A percentile compares a stretch with the other conserved stretches of the same genome.
Evolutionary conservation across 2,113 vertebrate genomes (phyloP).

Genomic region (Pardalotus punctatus): DNA sequence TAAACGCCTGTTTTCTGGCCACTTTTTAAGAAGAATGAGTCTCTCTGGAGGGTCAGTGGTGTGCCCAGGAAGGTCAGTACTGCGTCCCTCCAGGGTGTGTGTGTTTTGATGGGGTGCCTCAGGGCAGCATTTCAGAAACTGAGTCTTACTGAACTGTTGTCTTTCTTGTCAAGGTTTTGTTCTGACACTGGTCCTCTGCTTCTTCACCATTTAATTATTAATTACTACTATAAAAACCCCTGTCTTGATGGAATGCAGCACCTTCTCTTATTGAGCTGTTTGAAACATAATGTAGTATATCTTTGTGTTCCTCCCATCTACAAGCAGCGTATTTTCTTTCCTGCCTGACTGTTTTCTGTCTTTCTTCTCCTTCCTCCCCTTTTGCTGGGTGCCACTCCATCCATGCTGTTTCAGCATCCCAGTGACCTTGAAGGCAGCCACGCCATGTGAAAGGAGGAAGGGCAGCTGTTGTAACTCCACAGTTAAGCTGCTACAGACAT

Average conservation of each 20-base stretch:
- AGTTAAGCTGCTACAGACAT: neutral
- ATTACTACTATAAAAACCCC: neutral
- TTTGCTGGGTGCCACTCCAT: neutral
- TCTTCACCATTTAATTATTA: neutral
- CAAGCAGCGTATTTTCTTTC: neutral
- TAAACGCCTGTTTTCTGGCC: neutral
- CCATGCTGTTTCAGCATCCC: neutral
- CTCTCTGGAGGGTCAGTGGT: neutral
- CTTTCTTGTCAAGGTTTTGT: neutral
- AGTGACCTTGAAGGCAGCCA: neutral
- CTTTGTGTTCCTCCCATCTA: neutral
- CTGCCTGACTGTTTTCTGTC: neutral
- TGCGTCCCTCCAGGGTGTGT: rapidly evolving
- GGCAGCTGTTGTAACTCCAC: neutral
- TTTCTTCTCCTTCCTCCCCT: neutral
- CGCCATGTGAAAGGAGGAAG: neutral
- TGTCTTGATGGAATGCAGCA: neutral
- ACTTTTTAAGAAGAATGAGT: neutral
- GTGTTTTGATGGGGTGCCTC: neutral
- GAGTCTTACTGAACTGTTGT: neutral
- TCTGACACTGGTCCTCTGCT: neutral
- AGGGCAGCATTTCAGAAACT: neutral
- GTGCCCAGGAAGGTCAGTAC: neutral
- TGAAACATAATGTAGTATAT: neutral
- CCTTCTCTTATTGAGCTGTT: neutral